A percentile compares a stretch with the other conserved stretches of the same genome.
These are phyloP conservation scores for Amblyopsis hoosieri DNA, from an alignment of 2,797 vertebrate species.

Conservation along the genomic window DNA sequence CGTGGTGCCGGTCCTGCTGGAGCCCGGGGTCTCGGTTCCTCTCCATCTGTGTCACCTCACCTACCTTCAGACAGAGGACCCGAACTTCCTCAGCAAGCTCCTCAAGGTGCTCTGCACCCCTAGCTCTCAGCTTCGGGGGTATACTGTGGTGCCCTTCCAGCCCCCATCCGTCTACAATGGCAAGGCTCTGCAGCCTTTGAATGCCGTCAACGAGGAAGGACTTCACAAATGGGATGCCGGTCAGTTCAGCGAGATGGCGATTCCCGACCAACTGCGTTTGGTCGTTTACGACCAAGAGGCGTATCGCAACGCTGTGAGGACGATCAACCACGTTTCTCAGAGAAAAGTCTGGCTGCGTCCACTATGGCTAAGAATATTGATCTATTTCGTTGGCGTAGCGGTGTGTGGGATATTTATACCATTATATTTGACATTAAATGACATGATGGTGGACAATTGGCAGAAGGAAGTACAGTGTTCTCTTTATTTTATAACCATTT, in stretches of 20 bases:
- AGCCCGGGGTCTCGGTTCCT: constrained; percentile 52
- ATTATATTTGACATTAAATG: not conserved
- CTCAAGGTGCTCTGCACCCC: constrained; percentile 57
- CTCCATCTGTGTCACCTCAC: constrained; percentile 73
- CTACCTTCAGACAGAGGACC: constrained; percentile 61
- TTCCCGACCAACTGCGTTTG: constrained; percentile 58
- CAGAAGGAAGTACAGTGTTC: no score
- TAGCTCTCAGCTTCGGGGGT: constrained; percentile 39
- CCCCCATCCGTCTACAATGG: constrained; percentile 63
- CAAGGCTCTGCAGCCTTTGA: constrained; percentile 60
- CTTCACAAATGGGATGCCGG: constrained; percentile 51
- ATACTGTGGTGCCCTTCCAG: constrained; percentile 57
- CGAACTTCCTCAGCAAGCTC: constrained; percentile 55
- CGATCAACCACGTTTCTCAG: constrained; percentile 56
- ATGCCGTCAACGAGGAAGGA: constrained; percentile 52
- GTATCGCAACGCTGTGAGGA: constrained; percentile 54
- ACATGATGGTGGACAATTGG: no score
- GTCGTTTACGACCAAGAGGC: constrained; percentile 54
- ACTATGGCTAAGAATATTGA: constrained; percentile 18
- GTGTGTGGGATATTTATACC: no score
- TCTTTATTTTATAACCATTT: no score
- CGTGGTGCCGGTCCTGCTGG: constrained; percentile 65
- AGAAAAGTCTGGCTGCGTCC: constrained; percentile 34
- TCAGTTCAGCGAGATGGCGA: constrained; percentile 58
- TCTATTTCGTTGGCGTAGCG: no score